Percentiles rank a stretch among this genome's conserved stretches.
phyloP scores from a whole-genome alignment of 2,113 vertebrate species.

The Caranx ignobilis region DNA sequence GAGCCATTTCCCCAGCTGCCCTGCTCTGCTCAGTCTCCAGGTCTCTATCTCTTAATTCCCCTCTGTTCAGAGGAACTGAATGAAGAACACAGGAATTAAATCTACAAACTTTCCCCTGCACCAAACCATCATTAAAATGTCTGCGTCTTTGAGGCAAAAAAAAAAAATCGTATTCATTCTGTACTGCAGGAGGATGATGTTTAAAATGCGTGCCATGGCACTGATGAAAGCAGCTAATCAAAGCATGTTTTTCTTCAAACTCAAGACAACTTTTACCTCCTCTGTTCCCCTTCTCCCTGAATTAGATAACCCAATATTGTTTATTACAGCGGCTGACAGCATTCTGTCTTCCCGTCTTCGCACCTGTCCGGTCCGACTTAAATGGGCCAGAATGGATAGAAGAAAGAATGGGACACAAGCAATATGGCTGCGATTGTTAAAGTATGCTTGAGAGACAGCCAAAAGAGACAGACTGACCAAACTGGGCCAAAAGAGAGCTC shows the following conservation, averaged over 20 bases:
- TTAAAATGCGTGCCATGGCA: conserved; percentile 25
- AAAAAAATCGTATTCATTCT: conserved; percentile 18
- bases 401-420: conserved; percentile 56
- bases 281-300: conserved; percentile 50
- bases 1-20: conserved; percentile 65
- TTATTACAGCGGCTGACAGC: conserved; percentile 64
- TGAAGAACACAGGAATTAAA: conserved; percentile 46
- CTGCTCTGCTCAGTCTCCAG: conserved; percentile 66
- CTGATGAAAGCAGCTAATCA: conserved; percentile 45
- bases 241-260: conserved; percentile 29
- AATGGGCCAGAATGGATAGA: conserved; percentile 57
- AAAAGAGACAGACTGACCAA: conserved; percentile 76
- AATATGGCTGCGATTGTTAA: conserved; percentile 74
- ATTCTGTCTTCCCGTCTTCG: conserved; percentile 64
- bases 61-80: conserved; percentile 64
- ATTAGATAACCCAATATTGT: conserved; percentile 65
- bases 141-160: conserved; percentile 45
- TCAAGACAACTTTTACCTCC: conserved; percentile 42
- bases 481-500: conserved; percentile 69
- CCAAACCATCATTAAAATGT: conserved; percentile 47
- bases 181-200: not conserved
- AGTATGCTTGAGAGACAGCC: conserved; percentile 79
- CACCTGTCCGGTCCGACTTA: conserved; percentile 69
- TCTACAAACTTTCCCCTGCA: conserved; percentile 57
- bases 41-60: conserved; percentile 75